A percentile compares a stretch with the other conserved stretches of the same genome.
These are phyloP conservation scores for Platyrinchus mystaceus DNA, from an alignment of 2,797 vertebrate species.

Conservation along the genomic window DNA sequence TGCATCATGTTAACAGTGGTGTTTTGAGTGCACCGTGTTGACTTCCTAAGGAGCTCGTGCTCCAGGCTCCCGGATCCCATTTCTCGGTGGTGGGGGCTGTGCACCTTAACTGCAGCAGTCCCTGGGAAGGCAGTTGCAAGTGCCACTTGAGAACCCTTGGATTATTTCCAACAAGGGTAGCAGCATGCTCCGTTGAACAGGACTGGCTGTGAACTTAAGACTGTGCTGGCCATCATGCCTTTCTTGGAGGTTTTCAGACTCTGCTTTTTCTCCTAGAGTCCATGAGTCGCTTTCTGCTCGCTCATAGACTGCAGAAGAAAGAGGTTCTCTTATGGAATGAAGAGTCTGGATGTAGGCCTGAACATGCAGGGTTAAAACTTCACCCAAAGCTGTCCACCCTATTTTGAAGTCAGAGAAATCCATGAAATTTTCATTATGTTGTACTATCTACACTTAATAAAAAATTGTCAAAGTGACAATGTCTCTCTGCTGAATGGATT, in stretches of 20 bases:
- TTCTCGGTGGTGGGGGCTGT: neutral
- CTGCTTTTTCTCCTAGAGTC: conserved; percentile 67
- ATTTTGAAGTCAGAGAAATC: conserved; percentile 51
- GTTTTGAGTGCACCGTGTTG: neutral
- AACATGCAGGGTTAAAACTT: conserved; percentile 22
- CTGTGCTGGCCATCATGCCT: conserved; percentile 13
- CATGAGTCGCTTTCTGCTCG: conserved; percentile 26
- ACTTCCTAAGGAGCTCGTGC: neutral
- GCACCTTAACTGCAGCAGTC: neutral
- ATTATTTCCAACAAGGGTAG: neutral
- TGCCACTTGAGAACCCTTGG: neutral
- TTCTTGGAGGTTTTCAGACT: conserved; percentile 15
- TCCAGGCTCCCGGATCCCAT: neutral
- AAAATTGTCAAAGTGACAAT: conserved; percentile 67
- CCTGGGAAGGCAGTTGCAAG: neutral
- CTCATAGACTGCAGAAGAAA: conserved; percentile 66
- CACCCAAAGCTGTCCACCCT: neutral
- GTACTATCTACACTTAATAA: conserved; percentile 72
- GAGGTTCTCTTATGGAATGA: conserved; percentile 38
- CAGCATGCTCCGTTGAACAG: neutral
- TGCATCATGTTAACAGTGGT: neutral
- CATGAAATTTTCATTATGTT: conserved; percentile 14
- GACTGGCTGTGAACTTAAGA: conserved; percentile 7
- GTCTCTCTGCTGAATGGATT: conserved; percentile 75
- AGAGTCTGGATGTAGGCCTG: conserved; percentile 50